Evolutionary conservation across 2,888 invertebrate species (phyloP).

Genomic region (Drosophila ustulata): DNA sequence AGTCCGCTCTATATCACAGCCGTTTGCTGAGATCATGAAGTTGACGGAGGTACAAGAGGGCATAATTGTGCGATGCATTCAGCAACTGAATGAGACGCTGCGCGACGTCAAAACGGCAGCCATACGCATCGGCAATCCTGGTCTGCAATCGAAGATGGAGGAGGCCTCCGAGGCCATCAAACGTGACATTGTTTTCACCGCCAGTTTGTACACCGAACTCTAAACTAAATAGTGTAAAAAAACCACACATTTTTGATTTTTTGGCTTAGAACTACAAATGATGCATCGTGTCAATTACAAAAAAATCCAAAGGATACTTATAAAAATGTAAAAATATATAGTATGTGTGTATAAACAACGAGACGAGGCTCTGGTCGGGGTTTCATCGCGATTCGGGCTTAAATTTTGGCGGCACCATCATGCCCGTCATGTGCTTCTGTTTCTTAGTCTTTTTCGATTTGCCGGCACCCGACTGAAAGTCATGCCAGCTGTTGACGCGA

Average conservation of each 20-base stretch:
- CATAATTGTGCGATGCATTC: slow-evolving; percentile 98
- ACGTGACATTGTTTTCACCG: slow-evolving; percentile 98
- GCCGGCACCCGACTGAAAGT: slow-evolving; percentile 90
- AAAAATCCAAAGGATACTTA: slow-evolving; percentile 72
- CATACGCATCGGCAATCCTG: slow-evolving; percentile 96
- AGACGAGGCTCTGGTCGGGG: background rate
- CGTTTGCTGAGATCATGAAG: slow-evolving; percentile 96
- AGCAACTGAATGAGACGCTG: slow-evolving; percentile 96
- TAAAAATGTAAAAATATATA: slow-evolving; percentile 76
- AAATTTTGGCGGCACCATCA: slow-evolving; percentile 96
- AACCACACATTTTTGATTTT: slow-evolving; percentile 20
- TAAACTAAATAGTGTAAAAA: slow-evolving; percentile 39
- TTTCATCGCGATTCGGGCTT: slow-evolving; percentile 94
- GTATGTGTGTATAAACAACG: slow-evolving; percentile 39
- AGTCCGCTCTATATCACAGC: slow-evolving; percentile 85
- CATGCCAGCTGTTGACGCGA: slow-evolving; percentile 96
- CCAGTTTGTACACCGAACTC: slow-evolving; percentile 93
- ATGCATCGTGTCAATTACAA: slow-evolving; percentile 70
- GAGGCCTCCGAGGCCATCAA: slow-evolving; percentile 96
- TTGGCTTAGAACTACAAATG: slow-evolving; percentile 62
- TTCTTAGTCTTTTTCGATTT: slow-evolving; percentile 89
- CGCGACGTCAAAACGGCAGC: slow-evolving; percentile 96
- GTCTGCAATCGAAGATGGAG: slow-evolving; percentile 96
- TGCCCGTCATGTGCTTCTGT: slow-evolving; percentile 90
- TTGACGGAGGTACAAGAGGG: slow-evolving; percentile 98